A percentile compares a stretch with the other conserved stretches of the same genome.
Conservation (phyloP, 2,888 invertebrate species). For the Andrena trimmerana region DNA sequence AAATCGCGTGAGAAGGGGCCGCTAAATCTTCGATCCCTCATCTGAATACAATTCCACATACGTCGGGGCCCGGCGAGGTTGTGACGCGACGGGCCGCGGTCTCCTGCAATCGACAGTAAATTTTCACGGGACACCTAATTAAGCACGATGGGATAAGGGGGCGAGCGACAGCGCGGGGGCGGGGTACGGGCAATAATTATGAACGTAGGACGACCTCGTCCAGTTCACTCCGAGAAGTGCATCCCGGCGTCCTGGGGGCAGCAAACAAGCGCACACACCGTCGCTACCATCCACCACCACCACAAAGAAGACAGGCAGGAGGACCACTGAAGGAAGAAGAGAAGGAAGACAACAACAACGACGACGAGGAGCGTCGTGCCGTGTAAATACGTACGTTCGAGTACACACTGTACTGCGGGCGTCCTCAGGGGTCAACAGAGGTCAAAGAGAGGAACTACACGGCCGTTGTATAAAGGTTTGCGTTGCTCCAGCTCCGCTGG, state of each 20-base stretch:
- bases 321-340: constrained; percentile 20
- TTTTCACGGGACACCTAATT: constrained; percentile 72
- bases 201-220: constrained; percentile 74
- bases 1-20: neutral
- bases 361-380: constrained; percentile 43
- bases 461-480: constrained; percentile 67
- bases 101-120: constrained; percentile 52
- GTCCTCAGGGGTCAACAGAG: constrained; percentile 74
- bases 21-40: constrained; percentile 50
- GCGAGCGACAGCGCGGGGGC: constrained; percentile 68
- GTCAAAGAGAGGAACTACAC: constrained; percentile 74
- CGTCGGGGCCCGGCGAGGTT: constrained; percentile 2
- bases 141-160: constrained; percentile 70
- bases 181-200: constrained; percentile 74
- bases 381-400: constrained; percentile 69
- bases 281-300: constrained; percentile 39
- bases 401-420: constrained; percentile 63
- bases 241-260: constrained; percentile 52
- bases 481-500: constrained; percentile 65
- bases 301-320: constrained; percentile 19
- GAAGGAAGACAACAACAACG: constrained; percentile 16
- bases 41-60: constrained; percentile 45
- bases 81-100: constrained; percentile 21
- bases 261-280: constrained; percentile 45
- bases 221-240: constrained; percentile 52